Percentiles rank a stretch among this genome's conserved stretches.
phyloP scores from a whole-genome alignment of 2,888 invertebrate genomes.

The Oscheius sp. region DNA sequence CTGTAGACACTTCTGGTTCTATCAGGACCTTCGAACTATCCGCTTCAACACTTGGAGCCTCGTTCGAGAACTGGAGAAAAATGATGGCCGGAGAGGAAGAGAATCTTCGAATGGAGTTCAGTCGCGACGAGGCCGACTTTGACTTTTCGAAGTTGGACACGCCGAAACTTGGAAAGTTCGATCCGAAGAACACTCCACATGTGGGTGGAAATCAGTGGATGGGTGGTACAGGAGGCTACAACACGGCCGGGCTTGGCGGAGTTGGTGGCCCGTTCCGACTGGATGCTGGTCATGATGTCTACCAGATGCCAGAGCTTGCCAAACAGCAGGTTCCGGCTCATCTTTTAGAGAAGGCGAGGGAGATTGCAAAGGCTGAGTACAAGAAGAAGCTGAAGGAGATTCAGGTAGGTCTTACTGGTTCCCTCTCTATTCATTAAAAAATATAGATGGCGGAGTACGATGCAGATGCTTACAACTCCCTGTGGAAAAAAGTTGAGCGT shows the following conservation, averaged over 20 bases:
- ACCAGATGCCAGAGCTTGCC: slow-evolving; percentile 88
- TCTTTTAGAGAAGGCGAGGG: slow-evolving; percentile 87
- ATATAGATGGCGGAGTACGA: slow-evolving; percentile 95
- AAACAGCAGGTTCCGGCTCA: slow-evolving; percentile 88
- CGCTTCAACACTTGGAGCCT: slow-evolving; percentile 42
- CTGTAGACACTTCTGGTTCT: slow-evolving; percentile 78
- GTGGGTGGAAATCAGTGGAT: slow-evolving; percentile 98
- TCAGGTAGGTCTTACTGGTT: not conserved
- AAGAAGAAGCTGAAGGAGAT: slow-evolving; percentile 65
- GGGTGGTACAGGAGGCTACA: slow-evolving; percentile 88
- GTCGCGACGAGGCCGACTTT: slow-evolving; percentile 51
- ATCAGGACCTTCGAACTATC: slow-evolving; percentile 46
- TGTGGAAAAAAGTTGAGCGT: slow-evolving; percentile 79
- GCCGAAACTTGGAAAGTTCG: slow-evolving; percentile 88
- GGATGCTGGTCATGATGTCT: slow-evolving; percentile 91
- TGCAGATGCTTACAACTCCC: slow-evolving; percentile 86
- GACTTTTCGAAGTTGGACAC: slow-evolving; percentile 77
- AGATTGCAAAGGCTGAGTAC: slow-evolving; percentile 85
- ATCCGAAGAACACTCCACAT: slow-evolving; percentile 81
- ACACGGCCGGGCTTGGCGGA: slow-evolving; percentile 94
- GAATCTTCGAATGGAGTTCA: slow-evolving; percentile 60
- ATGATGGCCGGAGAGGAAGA: slow-evolving; percentile 53
- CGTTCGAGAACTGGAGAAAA: slow-evolving; percentile 62
- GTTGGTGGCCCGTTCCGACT: slow-evolving; percentile 80
- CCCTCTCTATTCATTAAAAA: slow-evolving; percentile 74